Evolutionary conservation across 2,113 vertebrate genomes (phyloP).

Genomic region (Mustelus asterias): DNA sequence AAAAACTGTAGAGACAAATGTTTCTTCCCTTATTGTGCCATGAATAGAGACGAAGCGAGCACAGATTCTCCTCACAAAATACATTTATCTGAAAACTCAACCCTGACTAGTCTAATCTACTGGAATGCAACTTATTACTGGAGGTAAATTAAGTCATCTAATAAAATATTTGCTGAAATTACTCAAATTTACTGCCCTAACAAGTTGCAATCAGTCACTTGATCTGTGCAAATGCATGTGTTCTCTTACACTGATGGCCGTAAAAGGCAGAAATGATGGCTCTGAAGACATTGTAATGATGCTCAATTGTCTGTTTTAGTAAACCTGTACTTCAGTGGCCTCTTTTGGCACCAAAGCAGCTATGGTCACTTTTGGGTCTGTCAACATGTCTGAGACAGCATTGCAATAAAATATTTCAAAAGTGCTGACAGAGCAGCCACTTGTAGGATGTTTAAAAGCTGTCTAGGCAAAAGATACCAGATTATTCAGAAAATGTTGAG

Average conservation of each 20-base stretch:
- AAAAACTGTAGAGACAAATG: neutral
- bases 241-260: neutral
- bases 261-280: conserved; percentile 10
- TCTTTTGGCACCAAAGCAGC: neutral
- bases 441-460: neutral
- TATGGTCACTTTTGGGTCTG: neutral
- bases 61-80: neutral
- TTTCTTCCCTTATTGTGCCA: neutral
- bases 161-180: conserved; percentile 20
- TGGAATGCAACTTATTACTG: neutral
- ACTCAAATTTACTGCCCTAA: conserved; percentile 4
- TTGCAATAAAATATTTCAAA: neutral
- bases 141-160: neutral
- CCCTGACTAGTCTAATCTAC: neutral
- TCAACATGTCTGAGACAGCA: neutral
- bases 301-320: neutral
- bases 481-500: neutral
- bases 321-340: neutral
- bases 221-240: neutral
- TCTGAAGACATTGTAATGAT: conserved; percentile 24
- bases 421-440: neutral
- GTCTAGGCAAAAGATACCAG: neutral
- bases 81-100: neutral
- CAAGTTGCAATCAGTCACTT: conserved; percentile 3
- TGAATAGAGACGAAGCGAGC: neutral